phyloP scores from a whole-genome alignment of 2,888 invertebrate genomes.

The Halictus quadricinctus region DNA sequence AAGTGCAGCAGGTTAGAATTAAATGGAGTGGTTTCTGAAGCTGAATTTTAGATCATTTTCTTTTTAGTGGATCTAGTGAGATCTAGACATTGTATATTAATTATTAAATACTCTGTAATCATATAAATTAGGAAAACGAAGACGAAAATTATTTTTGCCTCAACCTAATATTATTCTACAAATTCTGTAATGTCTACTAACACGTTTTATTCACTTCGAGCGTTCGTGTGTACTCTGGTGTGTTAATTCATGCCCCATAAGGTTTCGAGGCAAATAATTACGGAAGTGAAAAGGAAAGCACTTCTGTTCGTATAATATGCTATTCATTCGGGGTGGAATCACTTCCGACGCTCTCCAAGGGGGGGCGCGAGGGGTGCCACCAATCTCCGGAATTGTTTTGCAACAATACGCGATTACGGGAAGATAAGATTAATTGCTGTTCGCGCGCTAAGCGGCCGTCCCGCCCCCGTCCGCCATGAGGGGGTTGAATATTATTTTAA shows the following conservation, averaged over 20 bases:
- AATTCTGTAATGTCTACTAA: background rate
- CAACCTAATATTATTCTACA: background rate
- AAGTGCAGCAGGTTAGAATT: background rate
- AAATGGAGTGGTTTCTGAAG: background rate
- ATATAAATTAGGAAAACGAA: no score
- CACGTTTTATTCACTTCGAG: background rate
- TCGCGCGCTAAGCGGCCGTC: background rate
- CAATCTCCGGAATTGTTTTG: constrained; percentile 20
- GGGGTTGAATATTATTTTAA: constrained; percentile 48
- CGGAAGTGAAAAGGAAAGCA: background rate
- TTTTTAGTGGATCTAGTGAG: no score
- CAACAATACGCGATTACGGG: constrained; percentile 37
- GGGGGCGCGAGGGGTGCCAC: background rate
- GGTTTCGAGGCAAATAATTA: background rate
- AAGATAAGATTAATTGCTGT: constrained; percentile 45
- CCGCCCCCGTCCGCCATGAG: background rate
- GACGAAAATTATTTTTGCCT: background rate
- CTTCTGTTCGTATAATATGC: background rate
- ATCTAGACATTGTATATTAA: no score
- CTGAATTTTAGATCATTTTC: background rate
- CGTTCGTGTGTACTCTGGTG: background rate
- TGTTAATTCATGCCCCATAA: background rate
- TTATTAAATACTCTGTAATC: no score
- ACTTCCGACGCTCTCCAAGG: background rate
- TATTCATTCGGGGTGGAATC: background rate